These are phyloP conservation scores for Yasuhikotakia modesta DNA, from an alignment of 2,797 vertebrate species.

Conservation along the genomic window DNA sequence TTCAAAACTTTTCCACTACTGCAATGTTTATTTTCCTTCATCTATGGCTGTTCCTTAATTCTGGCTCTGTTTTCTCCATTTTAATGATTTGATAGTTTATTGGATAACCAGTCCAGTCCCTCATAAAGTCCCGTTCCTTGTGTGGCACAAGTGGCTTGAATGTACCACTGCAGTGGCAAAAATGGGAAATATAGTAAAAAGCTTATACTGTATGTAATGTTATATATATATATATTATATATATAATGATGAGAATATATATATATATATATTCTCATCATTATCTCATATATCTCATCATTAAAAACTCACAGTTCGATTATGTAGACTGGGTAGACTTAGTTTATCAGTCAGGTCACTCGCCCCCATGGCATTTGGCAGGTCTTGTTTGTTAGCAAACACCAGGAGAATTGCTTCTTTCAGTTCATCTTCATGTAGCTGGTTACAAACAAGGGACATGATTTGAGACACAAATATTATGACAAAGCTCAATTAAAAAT, in stretches of 20 bases:
- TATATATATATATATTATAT: too few relatives aligned
- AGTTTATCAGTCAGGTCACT: constrained; percentile 85
- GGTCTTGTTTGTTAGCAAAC: constrained; percentile 90
- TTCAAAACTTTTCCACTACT: constrained; percentile 51
- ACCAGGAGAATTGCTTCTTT: constrained; percentile 83
- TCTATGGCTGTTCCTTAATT: constrained; percentile 23
- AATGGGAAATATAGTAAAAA: constrained; percentile 28
- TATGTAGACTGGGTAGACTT: constrained; percentile 78
- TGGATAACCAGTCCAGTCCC: constrained; percentile 85
- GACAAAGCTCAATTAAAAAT: too few relatives aligned
- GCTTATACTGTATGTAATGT: too few relatives aligned
- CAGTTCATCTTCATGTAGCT: constrained; percentile 87
- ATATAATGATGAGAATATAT: too few relatives aligned
- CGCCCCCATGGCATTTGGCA: constrained; percentile 85
- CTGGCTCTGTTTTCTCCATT: constrained; percentile 4
- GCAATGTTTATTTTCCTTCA: constrained; percentile 46
- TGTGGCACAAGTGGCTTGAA: constrained; percentile 85
- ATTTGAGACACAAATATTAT: too few relatives aligned
- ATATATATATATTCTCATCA: too few relatives aligned
- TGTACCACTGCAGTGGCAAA: constrained; percentile 76
- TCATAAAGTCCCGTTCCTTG: constrained; percentile 85
- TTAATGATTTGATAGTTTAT: constrained; percentile 79
- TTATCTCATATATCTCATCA: too few relatives aligned
- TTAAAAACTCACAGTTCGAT: constrained; percentile 75
- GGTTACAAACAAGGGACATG: not conserved